A percentile compares a stretch with the other conserved stretches of the same genome.
Evolutionary conservation across 2,797 vertebrate genomes (phyloP).

Genomic region (Enteromius afrohamiltoni): DNA sequence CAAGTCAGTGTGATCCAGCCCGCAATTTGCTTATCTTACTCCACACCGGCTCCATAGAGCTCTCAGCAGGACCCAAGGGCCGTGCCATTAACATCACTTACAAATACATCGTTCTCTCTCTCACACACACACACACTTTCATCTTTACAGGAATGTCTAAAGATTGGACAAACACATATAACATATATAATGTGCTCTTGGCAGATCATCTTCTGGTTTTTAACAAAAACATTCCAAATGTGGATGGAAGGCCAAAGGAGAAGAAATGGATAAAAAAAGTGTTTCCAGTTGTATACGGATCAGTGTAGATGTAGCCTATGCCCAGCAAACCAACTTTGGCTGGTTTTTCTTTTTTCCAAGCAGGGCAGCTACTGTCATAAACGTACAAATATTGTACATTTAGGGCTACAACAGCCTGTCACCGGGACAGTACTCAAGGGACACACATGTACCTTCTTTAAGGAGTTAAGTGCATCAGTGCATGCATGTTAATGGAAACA

Average conservation of each 20-base stretch:
- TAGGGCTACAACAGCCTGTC: neutral
- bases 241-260: neutral
- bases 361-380: too few species aligned
- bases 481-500: neutral
- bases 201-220: neutral
- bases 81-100: constrained; percentile 76
- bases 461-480: neutral
- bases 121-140: neutral
- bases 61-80: constrained; percentile 71
- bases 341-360: neutral
- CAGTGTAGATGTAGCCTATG: too few species aligned
- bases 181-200: neutral
- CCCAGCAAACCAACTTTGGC: neutral
- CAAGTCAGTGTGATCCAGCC: constrained; percentile 80
- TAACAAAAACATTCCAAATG: neutral
- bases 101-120: constrained; percentile 71
- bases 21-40: constrained; percentile 82
- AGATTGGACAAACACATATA: neutral
- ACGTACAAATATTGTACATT: neutral
- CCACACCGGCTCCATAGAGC: constrained; percentile 77
- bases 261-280: too few species aligned
- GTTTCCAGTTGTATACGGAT: neutral
- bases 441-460: neutral
- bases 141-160: neutral
- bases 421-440: neutral